Evolutionary conservation across 2,888 invertebrate species (phyloP), one percentile per base, ranked within the genome.

Genomic region (Halictus quadricinctus): DNA sequence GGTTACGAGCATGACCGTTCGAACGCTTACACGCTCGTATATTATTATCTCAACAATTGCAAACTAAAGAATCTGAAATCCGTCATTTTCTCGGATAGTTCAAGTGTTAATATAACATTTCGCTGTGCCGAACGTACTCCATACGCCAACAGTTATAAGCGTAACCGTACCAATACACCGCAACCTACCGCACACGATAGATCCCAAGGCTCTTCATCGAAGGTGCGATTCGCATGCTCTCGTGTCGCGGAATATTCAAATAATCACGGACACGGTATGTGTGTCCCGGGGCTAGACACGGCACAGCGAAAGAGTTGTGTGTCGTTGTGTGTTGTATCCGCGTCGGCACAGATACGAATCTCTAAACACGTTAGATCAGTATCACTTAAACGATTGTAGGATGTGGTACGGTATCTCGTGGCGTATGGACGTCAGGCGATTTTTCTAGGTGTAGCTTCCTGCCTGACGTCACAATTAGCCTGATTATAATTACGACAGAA

Each of bases 401-500:
- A 87, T 72, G 83, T 64, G 87, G 66, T 36, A 60, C 41, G 76
- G 60, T 72, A 77, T 80, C 85, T 80, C 88, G 78, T 50, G 73
- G 87, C 79, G 60, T 79, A 77, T 81, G 81, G 76, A 76, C 83
- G 86, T 85, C 87, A 76, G 76, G 41, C 80, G 79, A 90, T 90
- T 93, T 93, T 94, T 92, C 93, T 93, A 93, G 93, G 93, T 93
- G 93, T 94, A 94, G 93, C 93, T 93, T 94, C 94, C 94, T 93
- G 94, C 80, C 91, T 94, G 93, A 94, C 94, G 94, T 94, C 94
- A 94, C 92, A 94, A 94, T 94, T 93, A 94, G 93, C 89, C 92
- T 92, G 93, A 94, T 94, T 93, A 94, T 93, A 94, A 94, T 94
- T 94, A 94, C 92, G 91, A 90, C 88, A 90, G 91, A 91, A 85